Conservation (phyloP, 2,113 vertebrate species). For the Callocephalon fimbriatum region DNA sequence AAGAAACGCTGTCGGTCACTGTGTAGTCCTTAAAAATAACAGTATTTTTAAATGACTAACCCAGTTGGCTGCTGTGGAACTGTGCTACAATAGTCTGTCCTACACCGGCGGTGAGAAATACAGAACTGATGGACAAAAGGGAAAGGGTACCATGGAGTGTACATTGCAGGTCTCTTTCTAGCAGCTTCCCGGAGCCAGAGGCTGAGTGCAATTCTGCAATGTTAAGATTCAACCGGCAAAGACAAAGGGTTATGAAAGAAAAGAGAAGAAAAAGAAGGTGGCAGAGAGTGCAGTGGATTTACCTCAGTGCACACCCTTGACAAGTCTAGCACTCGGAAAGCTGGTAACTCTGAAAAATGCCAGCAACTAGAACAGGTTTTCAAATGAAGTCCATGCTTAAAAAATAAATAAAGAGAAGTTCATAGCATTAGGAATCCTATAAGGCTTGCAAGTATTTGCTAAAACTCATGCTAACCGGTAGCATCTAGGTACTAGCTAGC, state of each 20-base stretch:
- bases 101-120: not conserved
- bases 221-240: slow-evolving; percentile 17
- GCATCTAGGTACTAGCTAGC: slow-evolving; percentile 80
- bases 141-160: slow-evolving; percentile 15
- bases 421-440: slow-evolving; percentile 75
- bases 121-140: not conserved
- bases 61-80: not conserved
- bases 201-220: slow-evolving; percentile 47
- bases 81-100: not conserved
- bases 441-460: slow-evolving; percentile 78
- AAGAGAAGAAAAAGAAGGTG: not conserved
- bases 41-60: accelerated
- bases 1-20: not conserved
- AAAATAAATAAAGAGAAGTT: slow-evolving; percentile 84
- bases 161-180: slow-evolving; percentile 37
- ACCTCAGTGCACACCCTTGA: slow-evolving; percentile 57
- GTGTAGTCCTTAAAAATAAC: not conserved
- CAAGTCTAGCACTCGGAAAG: slow-evolving; percentile 61
- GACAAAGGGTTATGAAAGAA: slow-evolving; percentile 65
- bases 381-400: slow-evolving; percentile 80
- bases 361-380: slow-evolving; percentile 71
- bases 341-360: slow-evolving; percentile 66
- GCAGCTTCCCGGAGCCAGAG: slow-evolving; percentile 41
- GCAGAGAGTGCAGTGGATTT: slow-evolving; percentile 51
- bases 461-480: slow-evolving; percentile 84